Base-by-base conservation (phyloP, 2,113 vertebrate genomes). In the Arenaria interpres region DNA sequence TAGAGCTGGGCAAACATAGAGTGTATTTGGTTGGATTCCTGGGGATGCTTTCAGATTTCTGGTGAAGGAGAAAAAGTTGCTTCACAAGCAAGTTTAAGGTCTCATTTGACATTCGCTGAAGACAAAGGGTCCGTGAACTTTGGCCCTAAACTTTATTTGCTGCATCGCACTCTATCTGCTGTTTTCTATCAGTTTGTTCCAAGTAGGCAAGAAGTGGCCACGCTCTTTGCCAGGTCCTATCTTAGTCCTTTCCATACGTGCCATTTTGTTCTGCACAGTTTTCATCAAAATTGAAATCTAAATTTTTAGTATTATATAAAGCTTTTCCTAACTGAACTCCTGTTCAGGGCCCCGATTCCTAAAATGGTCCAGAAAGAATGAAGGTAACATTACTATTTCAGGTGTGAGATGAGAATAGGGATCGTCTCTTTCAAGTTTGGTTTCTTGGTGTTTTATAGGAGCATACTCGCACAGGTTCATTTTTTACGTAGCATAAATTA, bases 401-500 rank as follows among this genome's bases (percentile, higher is more conserved):
- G 59, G 54, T 71, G 17, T 33, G 60, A 89, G 59, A 71, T 72
- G 45, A 95, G 79, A 92, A 25, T 30, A 77, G 32, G 46, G 8
- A 74, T 59, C 13, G 39, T 84, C 19, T 46, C 64, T 81, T 91
- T 75, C 30, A 56, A 67, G 63, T 59, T 33, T 39, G 18, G 4
- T 50, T 93, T 92, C 69, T 35, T 89, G 46, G 28, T 63, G 33
- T 63, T 92, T 71, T 6, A 0, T 28, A 57, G 21, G 13, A 78
- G 7, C 0, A 0, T 56, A 22, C 6, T 50, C 23, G 90, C 62
- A 53, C 27, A 12, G 85, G 33, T 37, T 76, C 16, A 25, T 22
- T 54, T 89, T 89, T 96, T 64, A 75, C 80, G 83, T 88, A 93
- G 20, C 35, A 27, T 94, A 50, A 71, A 69, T 62, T 90, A 64